Evolutionary conservation across 2,113 vertebrate species (phyloP).

Genomic region (Entelurus aequoreus): DNA sequence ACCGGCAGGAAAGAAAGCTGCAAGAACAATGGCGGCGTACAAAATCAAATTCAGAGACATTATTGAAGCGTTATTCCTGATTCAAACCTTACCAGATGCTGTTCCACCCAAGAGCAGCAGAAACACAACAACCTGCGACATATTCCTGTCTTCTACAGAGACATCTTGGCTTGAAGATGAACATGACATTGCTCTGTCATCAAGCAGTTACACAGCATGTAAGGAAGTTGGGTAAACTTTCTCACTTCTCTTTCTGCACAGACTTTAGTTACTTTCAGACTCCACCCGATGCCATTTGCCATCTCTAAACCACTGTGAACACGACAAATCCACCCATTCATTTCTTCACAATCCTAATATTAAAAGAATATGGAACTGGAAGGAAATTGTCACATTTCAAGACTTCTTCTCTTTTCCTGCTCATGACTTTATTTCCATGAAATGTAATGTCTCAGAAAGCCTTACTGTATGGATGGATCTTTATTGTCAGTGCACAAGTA

Average conservation of each 20-base stretch:
- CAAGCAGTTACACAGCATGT: not conserved
- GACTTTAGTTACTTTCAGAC: no score
- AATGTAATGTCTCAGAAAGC: no score
- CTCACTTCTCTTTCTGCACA: constrained; percentile 26
- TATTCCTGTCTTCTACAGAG: constrained; percentile 5
- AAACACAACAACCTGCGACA: constrained; percentile 28
- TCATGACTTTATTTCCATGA: no score
- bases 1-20: constrained; percentile 13
- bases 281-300: no score
- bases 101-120: constrained; percentile 27
- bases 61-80: not conserved
- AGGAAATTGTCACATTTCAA: no score
- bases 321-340: no score
- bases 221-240: constrained; percentile 26
- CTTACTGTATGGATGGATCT: no score
- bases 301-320: no score
- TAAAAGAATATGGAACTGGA: no score
- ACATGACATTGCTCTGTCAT: not conserved
- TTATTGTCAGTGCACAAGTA: no score
- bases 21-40: not conserved
- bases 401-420: no score
- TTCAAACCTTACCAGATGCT: constrained; percentile 38
- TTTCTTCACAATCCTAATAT: no score
- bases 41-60: not conserved
- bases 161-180: not conserved